Evolutionary conservation across 2,888 invertebrate genomes (phyloP), one percentile per base, ranked within the genome.

Genomic region (Andrena praecox): DNA sequence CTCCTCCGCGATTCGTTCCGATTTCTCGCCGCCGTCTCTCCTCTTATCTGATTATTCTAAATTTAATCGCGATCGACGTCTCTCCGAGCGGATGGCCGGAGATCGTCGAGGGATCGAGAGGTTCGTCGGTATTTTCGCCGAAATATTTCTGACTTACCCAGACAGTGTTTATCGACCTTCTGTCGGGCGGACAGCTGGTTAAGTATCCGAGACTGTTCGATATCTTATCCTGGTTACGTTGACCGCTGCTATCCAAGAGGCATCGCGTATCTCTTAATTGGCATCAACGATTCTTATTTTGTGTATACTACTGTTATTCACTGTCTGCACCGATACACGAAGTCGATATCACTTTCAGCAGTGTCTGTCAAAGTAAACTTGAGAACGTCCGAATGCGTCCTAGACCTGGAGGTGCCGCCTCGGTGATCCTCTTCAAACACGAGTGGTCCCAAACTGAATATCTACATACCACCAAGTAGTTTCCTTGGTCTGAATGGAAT

Each of bases 11-110:
- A 16, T 29, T 31, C 31, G 29, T 20, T 12, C 27, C 35, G 29
- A 62, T 71, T 52, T n/a, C 52, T 29, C 52, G 31, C 31, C 54
- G 54, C 54, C 52, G 10, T 52, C 29, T 54, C 8, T 48, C 42
- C 2, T 31, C 42, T 67, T 73, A 48, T 48, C 63, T 20, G 56
- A 72, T 54, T 54, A 24, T 24, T 52, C 33, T 12, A 2, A 64
- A 50, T 29, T 27, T 24, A 56, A 74, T 64, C 48, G 12, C 85
- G 84, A 89, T 31, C 52, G 87, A 86, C 77, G 54, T 20, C 54
- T 54, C 20, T 42, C 4, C 4, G 4, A 42, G 42, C 42, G 16
- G 42, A 16, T 42, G 42, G 0, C 16, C 42, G 12, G 1, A 1
- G 42, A 42, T 4, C 16, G 16, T 5, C 42, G 16, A 42, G 42